A percentile compares a stretch with the other conserved stretches of the same genome.
These are phyloP conservation scores for Argyrosomus japonicus DNA, from an alignment of 2,113 vertebrate species.

Conservation along the genomic window DNA sequence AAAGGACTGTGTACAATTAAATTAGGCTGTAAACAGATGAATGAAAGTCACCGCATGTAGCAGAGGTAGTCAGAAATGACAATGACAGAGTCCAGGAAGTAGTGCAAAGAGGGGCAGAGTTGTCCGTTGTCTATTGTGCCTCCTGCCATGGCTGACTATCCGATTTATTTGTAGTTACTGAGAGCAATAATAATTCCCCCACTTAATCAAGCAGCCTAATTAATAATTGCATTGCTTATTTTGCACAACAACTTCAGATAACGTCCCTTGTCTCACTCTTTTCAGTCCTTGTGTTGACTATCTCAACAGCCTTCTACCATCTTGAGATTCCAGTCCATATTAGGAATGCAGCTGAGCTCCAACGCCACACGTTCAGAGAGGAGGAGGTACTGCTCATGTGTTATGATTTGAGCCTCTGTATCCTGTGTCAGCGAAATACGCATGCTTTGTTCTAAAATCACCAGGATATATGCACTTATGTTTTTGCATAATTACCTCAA, in stretches of 20 bases:
- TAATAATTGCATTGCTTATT: neutral
- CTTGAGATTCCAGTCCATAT: slow-evolving; percentile 62
- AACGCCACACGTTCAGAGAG: slow-evolving; percentile 30
- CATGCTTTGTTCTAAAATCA: slow-evolving; percentile 30
- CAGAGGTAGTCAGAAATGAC: too few species aligned
- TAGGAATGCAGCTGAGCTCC: slow-evolving; percentile 37
- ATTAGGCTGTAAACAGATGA: too few species aligned
- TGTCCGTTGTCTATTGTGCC: too few species aligned
- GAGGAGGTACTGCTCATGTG: slow-evolving; percentile 20
- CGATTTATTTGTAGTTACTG: neutral
- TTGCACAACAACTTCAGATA: fast-evolving
- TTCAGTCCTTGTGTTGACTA: neutral
- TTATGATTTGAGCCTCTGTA: neutral
- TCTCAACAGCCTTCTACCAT: slow-evolving; percentile 25
- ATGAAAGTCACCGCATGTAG: too few species aligned
- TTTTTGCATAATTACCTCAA: neutral
- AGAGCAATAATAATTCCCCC: fast-evolving
- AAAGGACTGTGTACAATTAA: too few species aligned
- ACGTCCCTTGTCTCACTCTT: neutral
- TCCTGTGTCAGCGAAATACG: slow-evolving; percentile 35
- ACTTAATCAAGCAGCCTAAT: neutral
- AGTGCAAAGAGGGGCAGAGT: too few species aligned
- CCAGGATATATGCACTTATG: neutral
- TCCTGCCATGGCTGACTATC: too few species aligned
- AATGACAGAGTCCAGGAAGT: too few species aligned